Conservation (phyloP, 2,113 vertebrate species). For the Acrocephalus kingi region DNA sequence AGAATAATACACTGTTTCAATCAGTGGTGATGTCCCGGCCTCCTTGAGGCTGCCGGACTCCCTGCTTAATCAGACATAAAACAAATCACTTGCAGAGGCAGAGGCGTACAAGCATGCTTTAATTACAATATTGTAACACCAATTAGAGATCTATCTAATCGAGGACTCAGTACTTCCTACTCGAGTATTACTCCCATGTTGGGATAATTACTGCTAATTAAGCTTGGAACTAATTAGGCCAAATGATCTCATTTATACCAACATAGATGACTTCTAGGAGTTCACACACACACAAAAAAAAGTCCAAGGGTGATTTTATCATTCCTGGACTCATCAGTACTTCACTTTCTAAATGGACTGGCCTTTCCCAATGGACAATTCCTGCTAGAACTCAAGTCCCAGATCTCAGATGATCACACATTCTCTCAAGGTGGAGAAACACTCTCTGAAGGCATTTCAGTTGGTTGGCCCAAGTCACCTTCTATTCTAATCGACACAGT, state of each 20-base stretch:
- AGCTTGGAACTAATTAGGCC: conserved; percentile 88
- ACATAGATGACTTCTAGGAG: conserved; percentile 84
- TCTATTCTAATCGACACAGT: neutral
- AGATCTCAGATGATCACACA: neutral
- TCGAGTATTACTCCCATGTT: conserved; percentile 87
- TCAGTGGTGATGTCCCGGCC: conserved; percentile 69
- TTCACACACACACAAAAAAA: conserved; percentile 65
- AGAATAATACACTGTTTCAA: conserved; percentile 56
- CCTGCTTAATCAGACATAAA: conserved; percentile 86
- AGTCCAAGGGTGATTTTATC: conserved; percentile 72
- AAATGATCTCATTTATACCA: conserved; percentile 88
- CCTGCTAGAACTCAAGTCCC: neutral
- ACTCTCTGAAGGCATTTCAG: neutral
- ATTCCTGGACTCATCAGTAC: conserved; percentile 64
- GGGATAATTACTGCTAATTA: conserved; percentile 90
- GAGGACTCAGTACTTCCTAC: conserved; percentile 84
- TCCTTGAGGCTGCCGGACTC: conserved; percentile 79
- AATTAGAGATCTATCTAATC: conserved; percentile 88
- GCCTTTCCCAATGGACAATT: neutral
- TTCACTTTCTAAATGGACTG: conserved; percentile 43
- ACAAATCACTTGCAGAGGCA: conserved; percentile 81
- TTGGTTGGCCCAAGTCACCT: neutral
- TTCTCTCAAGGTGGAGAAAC: neutral
- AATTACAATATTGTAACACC: conserved; percentile 89
- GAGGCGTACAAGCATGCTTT: conserved; percentile 82